These are phyloP conservation scores for Meteorus colon DNA, from an alignment of 2,888 invertebrate genomes.

Conservation along the genomic window DNA sequence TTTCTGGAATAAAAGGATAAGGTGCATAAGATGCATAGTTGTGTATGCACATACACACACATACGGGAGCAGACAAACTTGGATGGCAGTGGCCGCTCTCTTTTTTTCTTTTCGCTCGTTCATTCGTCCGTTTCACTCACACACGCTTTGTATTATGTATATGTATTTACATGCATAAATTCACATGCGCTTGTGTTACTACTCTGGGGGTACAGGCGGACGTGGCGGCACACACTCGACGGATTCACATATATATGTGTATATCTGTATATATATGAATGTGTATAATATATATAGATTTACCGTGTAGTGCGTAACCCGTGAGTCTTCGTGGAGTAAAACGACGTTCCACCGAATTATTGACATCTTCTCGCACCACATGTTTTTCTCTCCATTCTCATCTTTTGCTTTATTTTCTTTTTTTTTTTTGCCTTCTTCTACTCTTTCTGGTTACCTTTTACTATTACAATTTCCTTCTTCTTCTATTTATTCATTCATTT, in stretches of 20 bases:
- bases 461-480: slow-evolving; percentile 4
- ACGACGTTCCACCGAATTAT: slow-evolving; percentile 59
- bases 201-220: slow-evolving; percentile 34
- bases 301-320: slow-evolving; percentile 43
- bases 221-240: slow-evolving; percentile 41
- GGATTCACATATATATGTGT: slow-evolving; percentile 11
- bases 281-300: slow-evolving; percentile 36
- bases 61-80: slow-evolving; percentile 33
- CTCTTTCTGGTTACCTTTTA: slow-evolving; percentile 10
- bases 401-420: slow-evolving; percentile 31
- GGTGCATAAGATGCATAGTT: slow-evolving; percentile 47
- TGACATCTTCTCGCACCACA: slow-evolving; percentile 60
- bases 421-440: not conserved
- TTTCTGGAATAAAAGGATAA: slow-evolving; percentile 8
- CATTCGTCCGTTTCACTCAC: not conserved
- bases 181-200: slow-evolving; percentile 24
- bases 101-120: slow-evolving; percentile 1
- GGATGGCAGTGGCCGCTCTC: slow-evolving; percentile 4
- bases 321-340: slow-evolving; percentile 39
- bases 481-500: not conserved
- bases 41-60: slow-evolving; percentile 45
- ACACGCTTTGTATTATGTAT: not conserved
- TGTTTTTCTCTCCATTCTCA: slow-evolving; percentile 34
- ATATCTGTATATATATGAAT: not conserved
- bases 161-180: slow-evolving; percentile 24